Percentiles rank a stretch among this genome's conserved stretches.
These are phyloP conservation scores for Dysidea cf. avara DNA, from an alignment of 37 sponge, comb jelly and placozoan species.

Conservation along the genomic window DNA sequence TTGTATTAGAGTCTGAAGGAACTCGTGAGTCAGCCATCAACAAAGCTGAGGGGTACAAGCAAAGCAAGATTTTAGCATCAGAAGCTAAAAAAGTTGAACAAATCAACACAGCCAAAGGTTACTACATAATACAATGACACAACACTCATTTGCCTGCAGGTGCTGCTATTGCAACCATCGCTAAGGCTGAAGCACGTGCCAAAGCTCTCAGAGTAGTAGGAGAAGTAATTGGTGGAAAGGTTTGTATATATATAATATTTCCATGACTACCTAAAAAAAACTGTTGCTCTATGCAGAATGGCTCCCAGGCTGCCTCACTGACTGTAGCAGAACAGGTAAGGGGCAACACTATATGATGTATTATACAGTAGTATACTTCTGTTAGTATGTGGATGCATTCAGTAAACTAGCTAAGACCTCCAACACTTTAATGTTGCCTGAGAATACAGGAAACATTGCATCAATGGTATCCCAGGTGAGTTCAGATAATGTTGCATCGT, in stretches of 20 bases:
- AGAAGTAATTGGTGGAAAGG: constrained; percentile 62
- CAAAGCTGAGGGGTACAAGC: constrained; percentile 76
- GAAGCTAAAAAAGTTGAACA: constrained; percentile 91
- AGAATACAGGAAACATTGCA: constrained; percentile 84
- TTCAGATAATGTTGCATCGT: background rate
- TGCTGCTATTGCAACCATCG: constrained; percentile 76
- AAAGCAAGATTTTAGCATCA: constrained; percentile 89
- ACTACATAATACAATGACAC: too few relatives aligned
- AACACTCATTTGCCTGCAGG: constrained; percentile 44
- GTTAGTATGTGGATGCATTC: constrained; percentile 93
- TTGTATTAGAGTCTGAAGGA: constrained; percentile 95
- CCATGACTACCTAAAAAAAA: too few relatives aligned
- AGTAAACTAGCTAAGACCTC: constrained; percentile 84
- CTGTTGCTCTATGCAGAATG: constrained; percentile 39
- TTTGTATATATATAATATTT: background rate
- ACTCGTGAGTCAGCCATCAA: constrained; percentile 80
- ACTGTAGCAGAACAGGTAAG: constrained; percentile 72
- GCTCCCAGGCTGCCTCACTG: constrained; percentile 83
- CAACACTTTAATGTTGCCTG: constrained; percentile 90
- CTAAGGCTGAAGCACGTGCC: constrained; percentile 78
- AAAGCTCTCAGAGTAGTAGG: constrained; percentile 67
- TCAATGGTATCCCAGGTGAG: constrained; percentile 97
- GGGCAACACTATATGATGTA: background rate
- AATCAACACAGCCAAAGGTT: constrained; percentile 90
- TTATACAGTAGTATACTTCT: background rate